Conservation (phyloP, 2,797 vertebrate genomes). For the Tokudaia tokunoshimensis region DNA sequence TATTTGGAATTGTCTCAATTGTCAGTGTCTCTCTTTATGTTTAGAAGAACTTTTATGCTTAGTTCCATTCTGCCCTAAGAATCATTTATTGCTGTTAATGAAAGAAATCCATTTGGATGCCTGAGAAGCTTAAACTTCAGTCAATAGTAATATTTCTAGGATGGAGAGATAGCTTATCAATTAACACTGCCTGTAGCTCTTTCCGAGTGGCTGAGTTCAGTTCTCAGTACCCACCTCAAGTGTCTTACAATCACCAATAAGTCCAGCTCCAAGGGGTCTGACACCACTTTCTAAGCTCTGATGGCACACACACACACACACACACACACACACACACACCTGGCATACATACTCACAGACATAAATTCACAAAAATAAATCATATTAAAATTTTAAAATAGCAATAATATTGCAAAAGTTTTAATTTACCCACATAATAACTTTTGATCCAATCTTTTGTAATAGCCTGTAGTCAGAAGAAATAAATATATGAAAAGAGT, state of each 20-base stretch:
- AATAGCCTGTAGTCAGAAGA: background rate
- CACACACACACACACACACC: background rate
- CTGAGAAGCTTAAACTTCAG: background rate
- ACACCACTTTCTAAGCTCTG: background rate
- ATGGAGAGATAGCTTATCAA: background rate
- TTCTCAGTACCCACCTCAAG: background rate
- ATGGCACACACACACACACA: background rate
- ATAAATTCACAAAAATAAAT: background rate
- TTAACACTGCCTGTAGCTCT: too few species aligned
- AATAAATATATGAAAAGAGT: constrained; percentile 1
- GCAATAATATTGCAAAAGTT: background rate
- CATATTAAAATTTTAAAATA: background rate
- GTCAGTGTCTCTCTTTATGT: background rate
- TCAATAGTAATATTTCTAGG: background rate
- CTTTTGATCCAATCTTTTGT: background rate
- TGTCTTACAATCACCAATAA: background rate
- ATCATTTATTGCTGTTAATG: constrained; percentile 8
- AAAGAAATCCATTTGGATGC: background rate
- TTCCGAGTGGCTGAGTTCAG: background rate
- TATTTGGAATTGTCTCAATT: background rate
- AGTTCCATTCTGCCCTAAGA: background rate
- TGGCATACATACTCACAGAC: background rate
- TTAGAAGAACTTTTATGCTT: constrained; percentile 12
- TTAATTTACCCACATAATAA: background rate
- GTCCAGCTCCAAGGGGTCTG: background rate